phyloP scores from a whole-genome alignment of 2,888 invertebrate genomes.

The Tineola bisselliella region DNA sequence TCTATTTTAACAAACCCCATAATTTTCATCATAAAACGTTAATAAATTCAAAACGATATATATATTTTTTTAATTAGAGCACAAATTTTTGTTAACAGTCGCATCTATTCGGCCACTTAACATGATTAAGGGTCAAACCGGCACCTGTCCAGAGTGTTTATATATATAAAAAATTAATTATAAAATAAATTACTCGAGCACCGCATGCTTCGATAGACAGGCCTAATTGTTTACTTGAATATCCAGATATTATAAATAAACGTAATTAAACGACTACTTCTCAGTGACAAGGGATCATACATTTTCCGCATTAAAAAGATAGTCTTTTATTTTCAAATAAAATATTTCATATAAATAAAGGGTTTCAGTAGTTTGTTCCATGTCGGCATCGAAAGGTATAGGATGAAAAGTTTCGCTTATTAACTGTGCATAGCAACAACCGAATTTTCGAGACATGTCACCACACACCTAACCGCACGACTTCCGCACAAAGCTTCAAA shows the following conservation, averaged over 20 bases:
- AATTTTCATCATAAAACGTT: not conserved
- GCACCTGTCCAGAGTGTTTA: constrained; percentile 12
- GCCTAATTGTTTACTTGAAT: constrained; percentile 16
- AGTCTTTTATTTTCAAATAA: too few species aligned
- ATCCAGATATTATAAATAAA: constrained; percentile 13
- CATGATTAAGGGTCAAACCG: constrained; percentile 10
- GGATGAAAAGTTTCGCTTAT: too few species aligned
- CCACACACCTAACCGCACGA: too few species aligned
- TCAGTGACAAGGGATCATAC: not conserved
- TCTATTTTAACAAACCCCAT: not conserved
- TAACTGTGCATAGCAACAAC: too few species aligned
- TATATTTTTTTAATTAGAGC: constrained; percentile 8
- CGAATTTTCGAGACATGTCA: too few species aligned
- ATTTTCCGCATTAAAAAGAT: too few species aligned
- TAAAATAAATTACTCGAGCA: constrained; percentile 6
- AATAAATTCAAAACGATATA: constrained; percentile 3
- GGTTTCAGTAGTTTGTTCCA: too few species aligned
- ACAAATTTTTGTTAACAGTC: constrained; percentile 10
- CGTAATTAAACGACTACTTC: not conserved
- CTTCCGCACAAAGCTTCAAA: too few species aligned
- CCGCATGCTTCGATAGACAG: constrained; percentile 14
- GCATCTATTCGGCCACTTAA: constrained; percentile 12
- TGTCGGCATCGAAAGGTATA: too few species aligned
- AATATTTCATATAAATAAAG: too few species aligned
- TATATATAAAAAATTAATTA: constrained; percentile 15